phyloP scores from a whole-genome alignment of 2,797 vertebrate species.

The Coranthus polyacanthus region DNA sequence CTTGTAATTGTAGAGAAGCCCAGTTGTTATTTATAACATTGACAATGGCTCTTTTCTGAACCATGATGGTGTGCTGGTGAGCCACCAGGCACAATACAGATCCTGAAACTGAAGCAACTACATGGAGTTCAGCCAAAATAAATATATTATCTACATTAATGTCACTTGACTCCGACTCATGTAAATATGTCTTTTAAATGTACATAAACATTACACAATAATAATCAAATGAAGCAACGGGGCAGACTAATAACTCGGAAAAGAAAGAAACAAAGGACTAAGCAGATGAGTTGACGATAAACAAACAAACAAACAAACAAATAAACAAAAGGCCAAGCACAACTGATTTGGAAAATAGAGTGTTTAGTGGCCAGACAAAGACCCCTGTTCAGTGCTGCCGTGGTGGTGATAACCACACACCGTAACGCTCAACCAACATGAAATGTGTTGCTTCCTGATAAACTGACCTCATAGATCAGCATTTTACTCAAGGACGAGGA shows the following conservation, averaged over 20 bases:
- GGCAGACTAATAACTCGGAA: neutral
- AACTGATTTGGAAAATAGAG: neutral
- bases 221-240: neutral
- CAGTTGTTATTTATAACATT: neutral
- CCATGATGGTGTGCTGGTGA: neutral
- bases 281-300: no score
- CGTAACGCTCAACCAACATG: neutral
- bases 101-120: no score
- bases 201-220: no score
- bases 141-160: no score
- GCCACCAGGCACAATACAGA: no score
- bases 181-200: no score
- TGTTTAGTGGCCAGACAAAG: neutral
- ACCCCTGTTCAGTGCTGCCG: neutral
- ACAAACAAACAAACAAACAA: neutral
- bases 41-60: neutral
- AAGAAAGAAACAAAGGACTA: no score
- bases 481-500: neutral
- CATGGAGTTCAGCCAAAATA: no score
- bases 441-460: neutral
- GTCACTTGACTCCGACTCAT: no score
- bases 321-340: neutral
- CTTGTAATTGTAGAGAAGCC: neutral
- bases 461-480: neutral
- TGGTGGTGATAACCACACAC: slow-evolving; percentile 1